A percentile compares a stretch with the other conserved stretches of the same genome.
phyloP scores from a whole-genome alignment of 2,113 vertebrate species.

The Spheniscus mendiculus region DNA sequence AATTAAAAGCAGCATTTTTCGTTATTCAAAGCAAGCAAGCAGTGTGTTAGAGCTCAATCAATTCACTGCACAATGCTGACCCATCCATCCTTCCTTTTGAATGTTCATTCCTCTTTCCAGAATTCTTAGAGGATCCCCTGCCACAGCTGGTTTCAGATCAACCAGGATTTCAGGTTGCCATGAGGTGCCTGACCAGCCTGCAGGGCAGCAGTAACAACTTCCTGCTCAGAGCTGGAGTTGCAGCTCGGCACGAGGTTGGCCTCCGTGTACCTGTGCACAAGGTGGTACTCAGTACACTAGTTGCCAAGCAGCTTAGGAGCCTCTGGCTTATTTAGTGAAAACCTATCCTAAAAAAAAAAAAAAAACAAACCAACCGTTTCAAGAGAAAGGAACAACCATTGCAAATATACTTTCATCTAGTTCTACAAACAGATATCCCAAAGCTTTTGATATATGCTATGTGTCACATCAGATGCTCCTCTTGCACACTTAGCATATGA shows the following conservation, averaged over 20 bases:
- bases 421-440: neutral
- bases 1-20: neutral
- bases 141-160: neutral
- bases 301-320: neutral
- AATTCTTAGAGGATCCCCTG: neutral
- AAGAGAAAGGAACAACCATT: neutral
- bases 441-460: neutral
- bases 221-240: neutral
- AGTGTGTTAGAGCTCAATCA: neutral
- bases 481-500: neutral
- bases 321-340: neutral
- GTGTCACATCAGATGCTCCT: neutral
- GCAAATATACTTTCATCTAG: neutral
- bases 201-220: neutral
- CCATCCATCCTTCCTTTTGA: neutral
- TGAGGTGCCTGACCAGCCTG: neutral
- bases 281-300: neutral
- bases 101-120: neutral
- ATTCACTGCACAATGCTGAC: neutral
- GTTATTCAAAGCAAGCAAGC: neutral
- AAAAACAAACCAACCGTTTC: neutral
- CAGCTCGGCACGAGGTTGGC: neutral
- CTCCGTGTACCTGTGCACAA: neutral
- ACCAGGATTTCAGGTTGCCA: neutral
- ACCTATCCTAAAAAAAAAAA: neutral